A percentile compares a stretch with the other conserved stretches of the same genome.
phyloP scores from a whole-genome alignment of 1,140 invertebrate genomes.

The Bombus sylvicola region DNA sequence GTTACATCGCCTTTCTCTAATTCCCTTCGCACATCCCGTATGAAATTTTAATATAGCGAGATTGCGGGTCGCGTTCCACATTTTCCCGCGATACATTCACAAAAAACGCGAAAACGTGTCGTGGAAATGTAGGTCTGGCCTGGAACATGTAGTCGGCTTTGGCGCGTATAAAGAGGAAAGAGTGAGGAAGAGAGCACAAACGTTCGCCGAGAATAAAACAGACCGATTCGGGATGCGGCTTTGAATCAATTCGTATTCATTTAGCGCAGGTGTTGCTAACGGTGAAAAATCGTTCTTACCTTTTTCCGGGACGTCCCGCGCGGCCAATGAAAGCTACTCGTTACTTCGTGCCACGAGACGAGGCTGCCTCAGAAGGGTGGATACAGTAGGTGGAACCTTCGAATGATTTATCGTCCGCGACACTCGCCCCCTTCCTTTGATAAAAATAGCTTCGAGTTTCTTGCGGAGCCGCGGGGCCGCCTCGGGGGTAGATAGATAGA shows the following conservation, averaged over 20 bases:
- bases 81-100: slow-evolving; percentile 20
- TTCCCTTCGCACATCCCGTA: slow-evolving; percentile 39
- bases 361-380: slow-evolving; percentile 61
- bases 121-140: slow-evolving; percentile 16
- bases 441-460: slow-evolving; percentile 57
- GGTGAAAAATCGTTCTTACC: slow-evolving; percentile 72
- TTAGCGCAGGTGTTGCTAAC: slow-evolving; percentile 68
- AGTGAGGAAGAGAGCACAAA: slow-evolving; percentile 6
- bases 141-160: not conserved
- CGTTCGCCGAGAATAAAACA: slow-evolving; percentile 56
- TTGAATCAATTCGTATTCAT: slow-evolving; percentile 74
- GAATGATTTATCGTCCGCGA: slow-evolving; percentile 68
- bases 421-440: slow-evolving; percentile 57
- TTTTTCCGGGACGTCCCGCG: slow-evolving; percentile 51
- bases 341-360: slow-evolving; percentile 59
- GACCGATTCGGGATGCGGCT: slow-evolving; percentile 57
- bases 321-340: slow-evolving; percentile 66
- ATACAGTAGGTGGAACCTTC: slow-evolving; percentile 62
- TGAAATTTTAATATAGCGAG: slow-evolving; percentile 51
- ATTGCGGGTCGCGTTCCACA: slow-evolving; percentile 48
- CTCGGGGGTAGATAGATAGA: not conserved
- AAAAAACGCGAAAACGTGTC: slow-evolving; percentile 22
- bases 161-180: not conserved
- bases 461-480: slow-evolving; percentile 24
- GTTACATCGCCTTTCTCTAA: slow-evolving; percentile 30